Evolutionary conservation across 1,140 invertebrate genomes (phyloP).

Genomic region (Drosophila carrolli): DNA sequence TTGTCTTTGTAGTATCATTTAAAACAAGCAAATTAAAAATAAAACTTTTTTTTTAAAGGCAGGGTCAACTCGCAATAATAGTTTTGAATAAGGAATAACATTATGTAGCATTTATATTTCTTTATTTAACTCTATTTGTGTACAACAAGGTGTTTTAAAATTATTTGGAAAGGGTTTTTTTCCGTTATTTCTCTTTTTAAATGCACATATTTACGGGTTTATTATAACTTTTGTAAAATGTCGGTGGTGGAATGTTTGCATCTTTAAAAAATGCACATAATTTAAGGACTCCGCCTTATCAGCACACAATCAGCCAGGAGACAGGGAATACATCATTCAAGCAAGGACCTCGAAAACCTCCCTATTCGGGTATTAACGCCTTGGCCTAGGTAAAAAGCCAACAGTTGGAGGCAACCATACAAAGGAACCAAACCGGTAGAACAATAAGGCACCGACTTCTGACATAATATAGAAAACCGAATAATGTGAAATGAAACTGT

Average conservation of each 20-base stretch:
- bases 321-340: slow-evolving; percentile 19
- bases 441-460: slow-evolving; percentile 39
- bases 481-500: slow-evolving; percentile 27
- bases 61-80: too few relatives aligned
- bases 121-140: too few relatives aligned
- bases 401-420: slow-evolving; percentile 27
- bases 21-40: too few relatives aligned
- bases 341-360: slow-evolving; percentile 27
- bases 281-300: slow-evolving; percentile 19
- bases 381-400: slow-evolving; percentile 25
- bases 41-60: too few relatives aligned
- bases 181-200: neutral
- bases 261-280: slow-evolving; percentile 23
- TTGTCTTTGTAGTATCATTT: too few relatives aligned
- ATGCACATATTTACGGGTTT: neutral
- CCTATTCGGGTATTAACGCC: slow-evolving; percentile 6
- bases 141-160: too few relatives aligned
- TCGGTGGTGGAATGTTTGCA: slow-evolving; percentile 5
- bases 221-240: neutral
- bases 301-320: slow-evolving; percentile 21
- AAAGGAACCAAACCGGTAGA: neutral
- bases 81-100: too few relatives aligned
- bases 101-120: too few relatives aligned
- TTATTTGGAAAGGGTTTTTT: neutral
- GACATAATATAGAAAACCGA: slow-evolving; percentile 5